These are phyloP conservation scores for Polypterus senegalus DNA, from an alignment of 2,113 vertebrate genomes.

Conservation along the genomic window DNA sequence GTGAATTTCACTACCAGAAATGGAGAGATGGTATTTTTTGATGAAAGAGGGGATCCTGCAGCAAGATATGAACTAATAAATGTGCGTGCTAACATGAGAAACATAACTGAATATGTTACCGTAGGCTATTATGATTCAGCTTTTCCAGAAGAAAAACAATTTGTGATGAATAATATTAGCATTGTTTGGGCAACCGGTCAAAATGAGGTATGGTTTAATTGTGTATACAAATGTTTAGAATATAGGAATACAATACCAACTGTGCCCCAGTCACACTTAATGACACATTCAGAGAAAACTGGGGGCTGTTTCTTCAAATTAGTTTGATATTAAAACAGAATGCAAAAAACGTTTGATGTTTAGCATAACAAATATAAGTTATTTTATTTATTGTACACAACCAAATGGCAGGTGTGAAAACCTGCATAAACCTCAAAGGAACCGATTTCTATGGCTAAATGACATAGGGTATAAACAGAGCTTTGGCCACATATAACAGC, in stretches of 20 bases:
- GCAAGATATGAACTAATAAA: slow-evolving; percentile 9
- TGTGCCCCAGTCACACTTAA: not conserved
- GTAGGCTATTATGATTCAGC: slow-evolving; percentile 8
- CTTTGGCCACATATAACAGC: no score
- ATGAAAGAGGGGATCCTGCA: not conserved
- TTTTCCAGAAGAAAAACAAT: not conserved
- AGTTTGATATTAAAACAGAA: no score
- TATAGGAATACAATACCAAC: slow-evolving; percentile 9
- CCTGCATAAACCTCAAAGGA: no score
- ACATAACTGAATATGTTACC: not conserved
- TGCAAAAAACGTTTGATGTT: no score
- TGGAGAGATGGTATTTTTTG: slow-evolving; percentile 8
- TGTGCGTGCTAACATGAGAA: not conserved
- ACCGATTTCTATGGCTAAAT: no score
- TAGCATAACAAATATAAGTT: no score
- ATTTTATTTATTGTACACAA: no score
- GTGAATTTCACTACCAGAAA: slow-evolving; percentile 5
- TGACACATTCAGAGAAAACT: no score
- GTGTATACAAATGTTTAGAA: not conserved
- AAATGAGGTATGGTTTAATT: slow-evolving; percentile 6
- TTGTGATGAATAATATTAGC: not conserved
- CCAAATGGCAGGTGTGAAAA: no score
- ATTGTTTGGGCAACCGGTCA: slow-evolving; percentile 1
- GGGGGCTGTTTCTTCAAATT: no score
- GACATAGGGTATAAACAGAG: no score